These are phyloP conservation scores for Iphiclides podalirius DNA, from an alignment of 2,888 invertebrate species.

Conservation along the genomic window DNA sequence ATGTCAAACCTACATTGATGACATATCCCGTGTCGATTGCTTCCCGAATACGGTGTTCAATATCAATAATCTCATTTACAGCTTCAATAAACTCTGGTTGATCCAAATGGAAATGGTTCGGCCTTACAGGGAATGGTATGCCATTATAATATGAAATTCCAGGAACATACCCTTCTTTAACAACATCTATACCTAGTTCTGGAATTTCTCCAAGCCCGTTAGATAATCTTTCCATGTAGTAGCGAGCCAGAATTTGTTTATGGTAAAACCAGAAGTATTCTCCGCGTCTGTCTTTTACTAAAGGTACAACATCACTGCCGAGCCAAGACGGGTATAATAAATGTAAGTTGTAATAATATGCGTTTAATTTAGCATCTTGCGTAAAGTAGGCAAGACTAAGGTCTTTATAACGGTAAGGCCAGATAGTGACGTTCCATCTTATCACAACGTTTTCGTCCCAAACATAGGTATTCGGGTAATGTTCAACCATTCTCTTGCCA, in stretches of 20 bases:
- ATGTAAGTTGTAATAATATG: constrained; percentile 82
- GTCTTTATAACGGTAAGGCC: constrained; percentile 74
- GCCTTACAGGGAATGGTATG: constrained; percentile 82
- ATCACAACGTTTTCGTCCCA: constrained; percentile 77
- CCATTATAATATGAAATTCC: constrained; percentile 83
- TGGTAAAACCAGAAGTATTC: constrained; percentile 83
- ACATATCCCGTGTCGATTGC: constrained; percentile 81
- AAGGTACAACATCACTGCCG: constrained; percentile 71
- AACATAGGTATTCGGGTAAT: constrained; percentile 50
- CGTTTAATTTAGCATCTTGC: constrained; percentile 85
- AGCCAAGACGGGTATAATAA: constrained; percentile 84
- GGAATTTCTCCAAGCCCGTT: constrained; percentile 84
- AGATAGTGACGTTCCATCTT: constrained; percentile 81
- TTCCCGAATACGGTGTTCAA: constrained; percentile 79
- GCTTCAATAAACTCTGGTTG: constrained; percentile 64
- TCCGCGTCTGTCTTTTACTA: constrained; percentile 81
- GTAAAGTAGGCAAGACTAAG: constrained; percentile 84
- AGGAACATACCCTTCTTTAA: constrained; percentile 82
- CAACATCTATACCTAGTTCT: constrained; percentile 73
- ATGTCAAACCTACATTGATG: constrained; percentile 50
- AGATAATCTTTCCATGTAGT: constrained; percentile 87
- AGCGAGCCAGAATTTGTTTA: constrained; percentile 85
- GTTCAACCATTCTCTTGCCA: constrained; percentile 47
- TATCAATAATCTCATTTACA: constrained; percentile 64
- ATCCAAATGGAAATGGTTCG: constrained; percentile 74